Evolutionary conservation across 2,797 vertebrate genomes (phyloP).

Genomic region (Florisuga fusca): DNA sequence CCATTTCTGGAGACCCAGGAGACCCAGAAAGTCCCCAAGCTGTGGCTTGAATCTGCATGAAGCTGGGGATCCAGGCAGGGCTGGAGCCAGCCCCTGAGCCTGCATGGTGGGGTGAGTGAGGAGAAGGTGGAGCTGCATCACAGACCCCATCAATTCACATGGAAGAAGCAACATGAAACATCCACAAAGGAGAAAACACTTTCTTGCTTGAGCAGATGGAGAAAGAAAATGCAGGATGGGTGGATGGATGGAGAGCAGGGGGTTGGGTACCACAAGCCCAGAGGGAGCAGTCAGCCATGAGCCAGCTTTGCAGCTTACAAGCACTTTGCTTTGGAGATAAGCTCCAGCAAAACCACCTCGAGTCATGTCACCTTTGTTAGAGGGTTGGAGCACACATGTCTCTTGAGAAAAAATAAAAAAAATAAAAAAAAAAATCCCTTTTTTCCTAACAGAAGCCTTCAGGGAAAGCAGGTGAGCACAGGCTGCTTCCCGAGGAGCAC

Average conservation of each 20-base stretch:
- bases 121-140: background rate
- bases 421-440: background rate
- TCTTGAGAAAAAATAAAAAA: background rate
- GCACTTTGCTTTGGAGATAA: background rate
- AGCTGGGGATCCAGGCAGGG: no score
- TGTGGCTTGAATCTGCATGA: background rate
- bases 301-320: fast-evolving
- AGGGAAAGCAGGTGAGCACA: background rate
- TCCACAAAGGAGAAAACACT: background rate
- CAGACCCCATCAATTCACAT: background rate
- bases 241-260: background rate
- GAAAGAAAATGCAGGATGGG: background rate
- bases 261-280: fast-evolving
- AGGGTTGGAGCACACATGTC: background rate
- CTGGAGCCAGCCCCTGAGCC: background rate
- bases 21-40: background rate
- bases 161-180: background rate
- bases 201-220: background rate
- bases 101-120: background rate
- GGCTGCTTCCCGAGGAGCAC: fast-evolving
- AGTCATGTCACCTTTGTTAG: background rate
- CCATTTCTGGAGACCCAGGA: background rate
- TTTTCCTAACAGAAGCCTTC: background rate
- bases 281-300: fast-evolving
- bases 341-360: background rate